Base-by-base conservation (phyloP, 1,140 invertebrate genomes). In the Limonius californicus region DNA sequence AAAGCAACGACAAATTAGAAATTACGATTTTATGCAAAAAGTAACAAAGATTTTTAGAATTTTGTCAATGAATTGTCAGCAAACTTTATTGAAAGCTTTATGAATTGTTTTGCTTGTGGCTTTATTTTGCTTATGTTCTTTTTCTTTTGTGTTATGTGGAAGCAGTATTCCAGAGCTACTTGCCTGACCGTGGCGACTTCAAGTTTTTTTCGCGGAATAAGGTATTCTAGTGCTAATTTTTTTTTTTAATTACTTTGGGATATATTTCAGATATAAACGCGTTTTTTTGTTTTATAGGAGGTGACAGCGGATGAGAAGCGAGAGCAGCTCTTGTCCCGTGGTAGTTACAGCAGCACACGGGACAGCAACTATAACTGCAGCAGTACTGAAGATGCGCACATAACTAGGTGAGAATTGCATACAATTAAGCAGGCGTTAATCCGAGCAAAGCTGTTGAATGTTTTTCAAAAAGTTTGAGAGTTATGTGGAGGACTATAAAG, bases 141-240 rank as follows among this genome's bases (percentile, higher is more conserved):
- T 43, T 55, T 68, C 61, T 67, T 60, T 66, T 67, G 54, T 62
- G 66, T 63, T 68, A 66, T 59, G 27, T 61, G 56, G 72, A 73
- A 70, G 73, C 61, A 69, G 45, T 73, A 68, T 72, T 73, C 61
- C 71, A 72, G 61, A 71, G 64, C 64, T 74, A 72, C 67, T 74
- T 74, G 62, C 69, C 70, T 20, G 72, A 73, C 21, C 69, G 72
- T 27, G 68, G 68, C 35, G 73, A 75, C 63, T 68, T 72, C 64
- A 71, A 71, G 68, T 74, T 75, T 68, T 70, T 75, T 54, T 64
- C 66, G 42, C 66, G 72, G 27, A 69, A 69, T 59, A 75, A 75
- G 74, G 74, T 75, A 74, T 66, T 70, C 65, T 65, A 63, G 14
- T 63, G 64, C 59, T 54, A 62, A 21, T 60, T 61, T 61, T 65